A percentile compares a stretch with the other conserved stretches of the same genome.
These are phyloP conservation scores for Gastracanthus pulcherrimus DNA, from an alignment of 2,888 invertebrate species.

Conservation along the genomic window DNA sequence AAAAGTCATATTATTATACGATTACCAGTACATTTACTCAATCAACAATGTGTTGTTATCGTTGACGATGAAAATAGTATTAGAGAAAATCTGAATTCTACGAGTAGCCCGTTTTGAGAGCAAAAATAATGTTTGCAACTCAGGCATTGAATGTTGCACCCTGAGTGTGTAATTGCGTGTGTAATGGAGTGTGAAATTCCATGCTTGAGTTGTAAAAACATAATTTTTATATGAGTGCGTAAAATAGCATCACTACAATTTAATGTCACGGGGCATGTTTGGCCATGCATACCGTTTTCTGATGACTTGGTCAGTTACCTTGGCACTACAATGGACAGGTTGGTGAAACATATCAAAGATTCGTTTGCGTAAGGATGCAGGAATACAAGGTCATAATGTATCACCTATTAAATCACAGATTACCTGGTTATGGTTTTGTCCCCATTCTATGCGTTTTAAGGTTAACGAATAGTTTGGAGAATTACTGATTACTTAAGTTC, in stretches of 20 bases:
- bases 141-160: too few relatives aligned
- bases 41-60: constrained; percentile 46
- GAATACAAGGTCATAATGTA: background rate
- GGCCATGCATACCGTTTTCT: background rate
- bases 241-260: background rate
- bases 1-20: constrained; percentile 53
- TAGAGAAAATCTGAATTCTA: background rate
- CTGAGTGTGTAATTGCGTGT: too few relatives aligned
- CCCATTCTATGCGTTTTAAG: background rate
- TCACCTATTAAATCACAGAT: background rate
- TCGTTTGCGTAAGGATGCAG: background rate
- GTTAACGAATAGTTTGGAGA: background rate
- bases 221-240: too few relatives aligned
- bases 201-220: too few relatives aligned
- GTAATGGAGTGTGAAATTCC: too few relatives aligned
- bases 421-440: background rate
- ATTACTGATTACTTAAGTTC: background rate
- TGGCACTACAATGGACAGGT: background rate
- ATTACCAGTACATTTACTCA: constrained; percentile 57
- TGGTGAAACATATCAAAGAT: constrained; percentile 2
- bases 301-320: background rate
- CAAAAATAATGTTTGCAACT: too few relatives aligned
- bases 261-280: constrained; percentile 15
- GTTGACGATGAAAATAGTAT: background rate
- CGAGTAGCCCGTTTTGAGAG: constrained; percentile 42